Evolutionary conservation across 2,797 vertebrate genomes (phyloP).

Genomic region (Florisuga fusca): DNA sequence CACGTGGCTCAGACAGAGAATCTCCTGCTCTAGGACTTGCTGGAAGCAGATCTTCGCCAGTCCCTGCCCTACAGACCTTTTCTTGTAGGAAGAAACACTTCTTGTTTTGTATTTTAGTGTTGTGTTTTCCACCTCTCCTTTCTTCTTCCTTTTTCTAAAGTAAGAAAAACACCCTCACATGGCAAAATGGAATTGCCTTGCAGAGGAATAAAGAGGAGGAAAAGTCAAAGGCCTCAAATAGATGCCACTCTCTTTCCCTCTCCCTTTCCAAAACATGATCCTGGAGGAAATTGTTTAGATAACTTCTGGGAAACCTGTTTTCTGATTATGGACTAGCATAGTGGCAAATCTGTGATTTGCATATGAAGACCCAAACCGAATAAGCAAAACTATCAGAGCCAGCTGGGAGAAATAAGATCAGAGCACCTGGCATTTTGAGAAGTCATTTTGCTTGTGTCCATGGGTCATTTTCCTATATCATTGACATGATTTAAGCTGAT

Average conservation of each 20-base stretch:
- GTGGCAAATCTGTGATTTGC: constrained; percentile 58
- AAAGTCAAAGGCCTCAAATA: not conserved
- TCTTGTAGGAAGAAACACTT: not conserved
- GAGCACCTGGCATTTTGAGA: constrained; percentile 55
- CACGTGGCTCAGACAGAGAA: not conserved
- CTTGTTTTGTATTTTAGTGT: not conserved
- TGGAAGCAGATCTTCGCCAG: not conserved
- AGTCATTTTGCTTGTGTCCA: constrained; percentile 61
- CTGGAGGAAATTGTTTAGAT: not conserved
- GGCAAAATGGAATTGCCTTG: not conserved
- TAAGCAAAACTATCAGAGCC: constrained; percentile 64
- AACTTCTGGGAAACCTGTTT: not conserved
- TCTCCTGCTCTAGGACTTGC: not conserved
- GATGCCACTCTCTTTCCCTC: not conserved
- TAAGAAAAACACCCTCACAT: not conserved
- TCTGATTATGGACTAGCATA: not conserved
- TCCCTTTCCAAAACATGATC: not conserved
- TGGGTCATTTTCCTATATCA: constrained; percentile 61
- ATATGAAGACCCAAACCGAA: constrained; percentile 58
- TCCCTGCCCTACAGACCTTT: not conserved
- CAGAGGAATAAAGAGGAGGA: not conserved
- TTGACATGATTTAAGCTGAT: not conserved
- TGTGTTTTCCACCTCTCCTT: not conserved
- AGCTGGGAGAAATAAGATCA: constrained; percentile 58
- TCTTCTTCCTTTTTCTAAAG: not conserved